Evolutionary conservation across 2,113 vertebrate genomes (phyloP).

Genomic region (Zosterops lateralis): DNA sequence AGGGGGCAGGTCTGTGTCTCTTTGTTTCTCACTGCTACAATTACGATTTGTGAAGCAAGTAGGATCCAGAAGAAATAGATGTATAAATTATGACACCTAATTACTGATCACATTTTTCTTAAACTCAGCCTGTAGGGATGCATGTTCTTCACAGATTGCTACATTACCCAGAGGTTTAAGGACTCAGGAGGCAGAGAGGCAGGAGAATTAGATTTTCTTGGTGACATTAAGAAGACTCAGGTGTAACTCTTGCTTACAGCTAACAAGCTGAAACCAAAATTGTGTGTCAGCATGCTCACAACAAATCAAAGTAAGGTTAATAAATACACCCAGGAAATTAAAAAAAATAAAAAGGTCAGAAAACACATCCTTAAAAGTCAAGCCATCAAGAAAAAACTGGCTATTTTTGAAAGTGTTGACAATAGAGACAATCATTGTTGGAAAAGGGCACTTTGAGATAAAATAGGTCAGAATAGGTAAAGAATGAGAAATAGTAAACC

Average conservation of each 20-base stretch:
- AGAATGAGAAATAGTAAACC: background rate
- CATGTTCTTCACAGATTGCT: background rate
- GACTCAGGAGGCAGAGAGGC: background rate
- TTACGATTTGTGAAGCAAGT: conserved; percentile 36
- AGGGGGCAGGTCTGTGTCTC: background rate
- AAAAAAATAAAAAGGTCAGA: background rate
- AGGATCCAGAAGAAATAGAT: conserved; percentile 37
- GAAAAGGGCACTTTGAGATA: background rate
- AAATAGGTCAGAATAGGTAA: background rate
- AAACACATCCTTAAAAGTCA: background rate
- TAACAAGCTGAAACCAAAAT: background rate
- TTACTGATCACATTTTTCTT: conserved; percentile 13
- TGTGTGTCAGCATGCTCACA: background rate
- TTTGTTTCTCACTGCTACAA: background rate
- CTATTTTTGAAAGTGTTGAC: background rate
- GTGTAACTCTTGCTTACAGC: background rate
- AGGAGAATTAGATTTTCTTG: background rate
- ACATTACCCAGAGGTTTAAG: background rate
- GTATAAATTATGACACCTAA: conserved; percentile 47
- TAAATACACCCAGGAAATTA: background rate
- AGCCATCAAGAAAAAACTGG: background rate
- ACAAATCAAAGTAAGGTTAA: background rate
- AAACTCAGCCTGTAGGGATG: background rate
- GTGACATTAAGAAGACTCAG: background rate
- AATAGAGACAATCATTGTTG: background rate